These are phyloP conservation scores for Tupaia tana DNA, from an alignment of 2,113 vertebrate genomes.

Conservation along the genomic window DNA sequence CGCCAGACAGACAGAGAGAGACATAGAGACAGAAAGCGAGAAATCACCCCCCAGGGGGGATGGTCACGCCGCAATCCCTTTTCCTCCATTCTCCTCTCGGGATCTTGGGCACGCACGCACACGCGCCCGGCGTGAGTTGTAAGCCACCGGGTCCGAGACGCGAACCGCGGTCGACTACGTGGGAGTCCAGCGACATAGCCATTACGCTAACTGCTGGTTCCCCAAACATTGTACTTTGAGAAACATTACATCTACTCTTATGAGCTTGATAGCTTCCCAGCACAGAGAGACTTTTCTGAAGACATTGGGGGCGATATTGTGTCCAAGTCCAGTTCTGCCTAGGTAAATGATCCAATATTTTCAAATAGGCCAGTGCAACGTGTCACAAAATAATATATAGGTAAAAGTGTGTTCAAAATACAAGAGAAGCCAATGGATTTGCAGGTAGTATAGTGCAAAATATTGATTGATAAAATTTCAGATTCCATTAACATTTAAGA, in stretches of 20 bases:
- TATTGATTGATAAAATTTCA: neutral
- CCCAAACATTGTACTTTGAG: conserved; percentile 26
- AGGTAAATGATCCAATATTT: neutral
- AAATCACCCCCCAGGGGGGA: too few relatives aligned
- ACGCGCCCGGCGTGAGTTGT: too few relatives aligned
- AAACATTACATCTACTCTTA: neutral
- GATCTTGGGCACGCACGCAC: too few relatives aligned
- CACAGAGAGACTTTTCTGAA: neutral
- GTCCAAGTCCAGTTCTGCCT: neutral
- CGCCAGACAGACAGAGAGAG: too few relatives aligned
- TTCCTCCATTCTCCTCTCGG: too few relatives aligned
- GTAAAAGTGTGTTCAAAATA: neutral
- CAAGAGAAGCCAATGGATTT: neutral
- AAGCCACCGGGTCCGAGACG: too few relatives aligned
- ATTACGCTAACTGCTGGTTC: too few relatives aligned
- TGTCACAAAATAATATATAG: neutral
- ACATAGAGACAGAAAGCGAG: too few relatives aligned
- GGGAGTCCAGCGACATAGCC: too few relatives aligned
- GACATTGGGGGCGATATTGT: neutral
- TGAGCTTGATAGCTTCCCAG: neutral
- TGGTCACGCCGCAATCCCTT: too few relatives aligned
- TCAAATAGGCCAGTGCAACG: neutral
- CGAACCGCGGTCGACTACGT: too few relatives aligned
- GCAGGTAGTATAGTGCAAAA: neutral
- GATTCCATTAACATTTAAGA: neutral